Evolutionary conservation across 1,140 invertebrate species (phyloP), one percentile per base, ranked within the genome.

Genomic region (Bombus huntii): DNA sequence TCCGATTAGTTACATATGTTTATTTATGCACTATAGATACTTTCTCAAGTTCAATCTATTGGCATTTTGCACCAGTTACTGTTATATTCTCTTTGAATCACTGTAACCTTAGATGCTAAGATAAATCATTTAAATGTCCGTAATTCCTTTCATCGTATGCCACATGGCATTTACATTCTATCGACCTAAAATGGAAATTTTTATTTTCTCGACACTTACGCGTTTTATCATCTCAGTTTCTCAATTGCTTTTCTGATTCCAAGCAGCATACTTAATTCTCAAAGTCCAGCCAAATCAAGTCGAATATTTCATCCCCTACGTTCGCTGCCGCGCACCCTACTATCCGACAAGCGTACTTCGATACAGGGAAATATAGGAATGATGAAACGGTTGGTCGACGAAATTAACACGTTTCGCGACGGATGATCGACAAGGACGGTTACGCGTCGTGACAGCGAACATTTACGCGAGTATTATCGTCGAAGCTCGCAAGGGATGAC

Each of bases 391-490:
- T 77, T 85, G 68, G 44, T 81, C 76, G 71, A 74, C 75, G 87
- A 89, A 88, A 86, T 90, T 90, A 88, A 82, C 89, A 82, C 81
- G 87, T 87, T 86, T 85, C 81, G 68, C 81, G 39, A 79, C 25
- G 80, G 68, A 71, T 88, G 82, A 89, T 87, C 74, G 82, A 89
- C 85, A 70, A 71, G n/a, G 9, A 31, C 15, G 66, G 72, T 84
- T 75, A 71, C 76, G 68, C 79, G 71, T 75, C 76, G 74, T 68
- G 87, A 85, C 79, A 74, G 85, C 78, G 72, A 77, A 44, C 88
- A 81, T 87, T 86, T 8, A 87, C 85, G 88, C 85, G 85, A 90
- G 77, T 77, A 81, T 88, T 86, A 81, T 78, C 81, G n/a, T 31
- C 81, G 81, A 84, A 82, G 42, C 62, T 75, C 81, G 74, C 37